Evolutionary conservation across 1,140 invertebrate genomes (phyloP), one percentile per base, ranked within the genome.

Genomic region (Leptopilina clavipes): DNA sequence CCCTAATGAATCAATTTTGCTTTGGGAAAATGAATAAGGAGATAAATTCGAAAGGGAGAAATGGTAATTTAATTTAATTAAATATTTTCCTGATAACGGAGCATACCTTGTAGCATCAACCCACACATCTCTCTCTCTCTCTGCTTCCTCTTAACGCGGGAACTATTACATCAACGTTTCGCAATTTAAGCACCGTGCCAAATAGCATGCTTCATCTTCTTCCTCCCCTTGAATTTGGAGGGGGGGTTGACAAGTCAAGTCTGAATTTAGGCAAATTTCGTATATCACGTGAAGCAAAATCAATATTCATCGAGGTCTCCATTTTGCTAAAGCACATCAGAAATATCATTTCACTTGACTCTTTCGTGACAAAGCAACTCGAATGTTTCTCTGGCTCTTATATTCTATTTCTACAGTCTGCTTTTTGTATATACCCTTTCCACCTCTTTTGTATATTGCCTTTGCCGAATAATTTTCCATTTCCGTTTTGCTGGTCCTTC

Each of bases 21-120:
- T n/a, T n/a, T n/a, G n/a, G n/a, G n/a, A n/a, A n/a, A n/a, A n/a
- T n/a, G n/a, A n/a, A n/a, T n/a, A n/a, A n/a, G n/a, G n/a, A n/a
- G n/a, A n/a, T n/a, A n/a, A n/a, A n/a, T n/a, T n/a, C n/a, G n/a
- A n/a, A n/a, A n/a, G n/a, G n/a, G n/a, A n/a, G n/a, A n/a, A n/a
- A n/a, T n/a, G n/a, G 71, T 80, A 80, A 74, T 78, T 17, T 52
- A 73, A 73, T 54, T 81, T 81, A 80, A 81, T 78, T 74, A 74
- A 80, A 81, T 81, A 78, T 80, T 74, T 80, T 70, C 8, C 73
- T 73, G 59, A 81, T 81, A 80, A 76, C 71, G 78, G 78, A 73
- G 73, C 73, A 22, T 14, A 54, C 45, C 44, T 14, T 9, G 22
- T 22, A 40, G 18, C 22, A 17, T 72, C 45, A 52, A 25, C 56